Base-by-base conservation (phyloP, 1,140 invertebrate species). In the Papilio glaucus region DNA sequence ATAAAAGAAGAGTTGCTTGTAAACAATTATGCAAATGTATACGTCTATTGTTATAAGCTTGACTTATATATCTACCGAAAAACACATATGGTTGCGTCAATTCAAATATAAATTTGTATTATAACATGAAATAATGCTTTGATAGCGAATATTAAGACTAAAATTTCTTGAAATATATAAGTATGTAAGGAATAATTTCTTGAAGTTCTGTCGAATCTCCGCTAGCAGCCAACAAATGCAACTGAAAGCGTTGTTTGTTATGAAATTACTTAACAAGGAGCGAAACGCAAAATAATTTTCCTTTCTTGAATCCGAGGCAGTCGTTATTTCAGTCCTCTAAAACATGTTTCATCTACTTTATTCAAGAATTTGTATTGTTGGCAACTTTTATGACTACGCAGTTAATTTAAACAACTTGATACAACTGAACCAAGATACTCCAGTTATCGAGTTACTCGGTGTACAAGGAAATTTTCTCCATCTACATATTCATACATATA, bases 351-450 rank as follows among this genome's bases (percentile, higher is more conserved):
- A 57, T 57, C 49, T 57, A 21, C 49, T 57, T 24, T 57, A 57
- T 57, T 57, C 49, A 57, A 57, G 49, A 57, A 24, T 57, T 57
- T 57, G 49, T 57, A 57, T 57, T 57, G 49, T 57, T 24, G 12
- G 49, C 49, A 57, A 57, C 49, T 57, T 57, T 57, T 57, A 57
- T 57, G 49, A 57, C 21, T 57, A 13, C 10, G 21, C 49, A 24
- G 49, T 57, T 57, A 57, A 57, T 57, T 57, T 26, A 57, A 57
- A 57, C 49, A 57, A 24, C 21, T 26, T 57, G 49, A 57, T 57
- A 57, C 18, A 57, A 57, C 13, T 4, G 49, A 26, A 53, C 8
- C 21, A 57, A 24, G 21, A 24, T 24, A 24, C 2, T 12, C 1
- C 3, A 57, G 4, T 10, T 53, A 53, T 12, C 9, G 10, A 12